These are phyloP conservation scores for Torymus aiolomorphi DNA, from an alignment of 2,888 invertebrate species.

Conservation along the genomic window DNA sequence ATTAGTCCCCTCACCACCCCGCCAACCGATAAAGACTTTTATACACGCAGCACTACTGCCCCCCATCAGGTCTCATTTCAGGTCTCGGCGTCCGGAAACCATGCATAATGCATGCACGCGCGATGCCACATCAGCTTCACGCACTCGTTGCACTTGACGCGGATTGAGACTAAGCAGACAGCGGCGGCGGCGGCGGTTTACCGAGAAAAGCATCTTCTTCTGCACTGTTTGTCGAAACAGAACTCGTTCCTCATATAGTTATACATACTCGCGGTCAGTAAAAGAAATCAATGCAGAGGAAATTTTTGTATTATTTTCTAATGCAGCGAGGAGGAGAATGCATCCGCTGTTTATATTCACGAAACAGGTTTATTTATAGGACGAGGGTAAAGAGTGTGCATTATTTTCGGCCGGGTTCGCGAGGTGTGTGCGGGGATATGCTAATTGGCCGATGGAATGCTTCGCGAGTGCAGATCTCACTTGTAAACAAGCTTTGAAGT, in stretches of 20 bases:
- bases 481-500: too few relatives aligned
- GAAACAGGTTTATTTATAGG: conserved; percentile 54
- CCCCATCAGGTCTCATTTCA: too few relatives aligned
- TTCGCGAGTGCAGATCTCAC: too few relatives aligned
- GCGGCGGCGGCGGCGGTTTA: conserved; percentile 10
- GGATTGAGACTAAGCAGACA: conserved; percentile 43
- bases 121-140: neutral
- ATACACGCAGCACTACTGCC: too few relatives aligned
- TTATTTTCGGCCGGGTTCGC: too few relatives aligned
- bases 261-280: conserved; percentile 1
- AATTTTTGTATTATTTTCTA: conserved; percentile 25
- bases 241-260: neutral
- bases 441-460: too few relatives aligned
- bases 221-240: conserved; percentile 30
- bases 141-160: neutral
- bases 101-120: conserved; percentile 41
- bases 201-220: conserved; percentile 21
- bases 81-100: neutral
- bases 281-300: conserved; percentile 1
- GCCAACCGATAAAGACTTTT: too few relatives aligned
- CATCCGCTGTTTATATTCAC: conserved; percentile 50
- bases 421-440: too few relatives aligned
- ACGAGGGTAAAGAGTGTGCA: too few relatives aligned
- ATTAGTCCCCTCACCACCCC: too few relatives aligned
- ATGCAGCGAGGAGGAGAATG: too few relatives aligned